These are phyloP conservation scores for Acridotheres tristis DNA, from an alignment of 2,797 vertebrate genomes.

Conservation along the genomic window DNA sequence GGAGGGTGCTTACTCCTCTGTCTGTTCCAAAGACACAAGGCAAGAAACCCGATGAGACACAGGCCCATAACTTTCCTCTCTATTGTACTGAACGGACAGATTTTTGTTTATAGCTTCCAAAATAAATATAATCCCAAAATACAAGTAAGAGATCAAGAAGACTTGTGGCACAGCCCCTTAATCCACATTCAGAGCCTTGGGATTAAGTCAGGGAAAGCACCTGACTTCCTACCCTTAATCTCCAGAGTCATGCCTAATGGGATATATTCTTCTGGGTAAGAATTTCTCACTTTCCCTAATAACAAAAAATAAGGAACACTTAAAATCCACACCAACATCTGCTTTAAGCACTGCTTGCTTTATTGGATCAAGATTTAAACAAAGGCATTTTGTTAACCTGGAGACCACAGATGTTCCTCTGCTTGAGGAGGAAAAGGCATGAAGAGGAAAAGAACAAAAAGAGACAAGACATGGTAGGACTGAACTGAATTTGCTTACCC, in stretches of 20 bases:
- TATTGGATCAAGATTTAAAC: neutral
- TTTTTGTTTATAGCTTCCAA: neutral
- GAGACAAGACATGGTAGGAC: neutral
- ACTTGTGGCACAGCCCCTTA: neutral
- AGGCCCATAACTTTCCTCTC: neutral
- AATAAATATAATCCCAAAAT: neutral
- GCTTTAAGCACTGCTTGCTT: neutral
- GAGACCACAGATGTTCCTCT: neutral
- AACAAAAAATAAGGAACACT: neutral
- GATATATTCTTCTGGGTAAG: neutral
- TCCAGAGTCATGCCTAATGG: slow-evolving; percentile 1
- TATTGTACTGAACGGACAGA: neutral
- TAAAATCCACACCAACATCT: neutral
- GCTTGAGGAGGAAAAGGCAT: neutral
- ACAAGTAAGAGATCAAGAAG: neutral
- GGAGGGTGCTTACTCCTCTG: neutral
- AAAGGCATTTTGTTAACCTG: slow-evolving; percentile 8
- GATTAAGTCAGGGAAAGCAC: slow-evolving; percentile 45
- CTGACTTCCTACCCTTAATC: slow-evolving; percentile 24
- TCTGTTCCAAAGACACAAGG: neutral
- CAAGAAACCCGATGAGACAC: neutral
- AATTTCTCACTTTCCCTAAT: slow-evolving; percentile 38
- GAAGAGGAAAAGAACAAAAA: neutral
- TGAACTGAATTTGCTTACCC: neutral
- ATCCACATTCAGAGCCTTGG: neutral